Evolutionary conservation across 2,113 vertebrate species (phyloP).

Genomic region (Burhinus oedicnemus): DNA sequence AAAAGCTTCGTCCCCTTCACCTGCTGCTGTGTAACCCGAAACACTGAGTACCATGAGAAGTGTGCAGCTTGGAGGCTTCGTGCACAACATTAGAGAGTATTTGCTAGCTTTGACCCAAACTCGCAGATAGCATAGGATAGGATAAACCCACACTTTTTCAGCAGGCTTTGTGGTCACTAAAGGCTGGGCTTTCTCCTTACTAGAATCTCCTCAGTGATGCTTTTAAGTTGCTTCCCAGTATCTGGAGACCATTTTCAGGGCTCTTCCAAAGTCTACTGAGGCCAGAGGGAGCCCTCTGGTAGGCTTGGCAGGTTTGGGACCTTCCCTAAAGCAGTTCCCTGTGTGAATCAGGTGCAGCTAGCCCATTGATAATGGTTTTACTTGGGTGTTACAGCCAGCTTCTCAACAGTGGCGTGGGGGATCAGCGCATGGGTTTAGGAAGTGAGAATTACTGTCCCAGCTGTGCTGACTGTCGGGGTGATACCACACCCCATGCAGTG

Average conservation of each 20-base stretch:
- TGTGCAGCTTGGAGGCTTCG: not conserved
- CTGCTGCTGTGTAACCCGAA: not conserved
- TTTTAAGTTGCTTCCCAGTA: not conserved
- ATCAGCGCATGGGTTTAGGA: not conserved
- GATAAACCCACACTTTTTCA: not conserved
- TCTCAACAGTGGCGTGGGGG: fast-evolving
- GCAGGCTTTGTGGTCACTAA: not conserved
- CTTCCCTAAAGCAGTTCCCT: fast-evolving
- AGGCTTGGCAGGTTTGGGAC: not conserved
- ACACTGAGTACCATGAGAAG: not conserved
- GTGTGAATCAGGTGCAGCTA: not conserved
- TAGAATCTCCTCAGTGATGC: not conserved
- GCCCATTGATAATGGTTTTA: not conserved
- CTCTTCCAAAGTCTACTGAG: not conserved
- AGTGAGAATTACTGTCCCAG: not conserved
- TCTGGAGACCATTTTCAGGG: not conserved
- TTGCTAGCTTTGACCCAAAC: not conserved
- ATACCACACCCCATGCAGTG: not conserved
- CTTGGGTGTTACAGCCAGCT: not conserved
- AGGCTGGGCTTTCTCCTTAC: not conserved
- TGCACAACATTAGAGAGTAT: not conserved
- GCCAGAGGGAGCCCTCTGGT: not conserved
- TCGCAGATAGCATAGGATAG: not conserved
- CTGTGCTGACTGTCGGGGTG: not conserved
- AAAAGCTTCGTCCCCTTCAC: not conserved